Conservation (phyloP, 2,888 invertebrate species). For the Drosophila ezoana region DNA sequence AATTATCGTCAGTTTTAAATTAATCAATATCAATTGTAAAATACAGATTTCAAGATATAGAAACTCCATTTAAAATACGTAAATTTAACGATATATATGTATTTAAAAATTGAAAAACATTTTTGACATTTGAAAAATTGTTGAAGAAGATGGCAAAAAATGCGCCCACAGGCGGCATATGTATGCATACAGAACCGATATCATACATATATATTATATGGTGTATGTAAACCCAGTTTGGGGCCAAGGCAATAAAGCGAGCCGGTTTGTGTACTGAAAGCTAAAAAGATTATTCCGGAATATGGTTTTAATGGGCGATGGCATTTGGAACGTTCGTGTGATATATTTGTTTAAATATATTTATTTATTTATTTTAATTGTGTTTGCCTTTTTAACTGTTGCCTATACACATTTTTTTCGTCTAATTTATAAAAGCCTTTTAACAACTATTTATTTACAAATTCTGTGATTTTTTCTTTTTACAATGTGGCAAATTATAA, state of each 20-base stretch:
- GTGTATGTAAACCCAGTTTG: slow-evolving; percentile 45
- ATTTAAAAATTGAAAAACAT: slow-evolving; percentile 22
- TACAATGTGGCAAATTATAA: slow-evolving; percentile 64
- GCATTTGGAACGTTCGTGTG: background rate
- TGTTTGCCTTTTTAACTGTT: slow-evolving; percentile 63
- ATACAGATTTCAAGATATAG: slow-evolving; percentile 49
- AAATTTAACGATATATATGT: slow-evolving; percentile 27
- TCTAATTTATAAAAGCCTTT: slow-evolving; percentile 71
- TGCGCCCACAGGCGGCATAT: slow-evolving; percentile 13
- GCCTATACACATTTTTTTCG: slow-evolving; percentile 63
- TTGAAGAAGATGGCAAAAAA: slow-evolving; percentile 20
- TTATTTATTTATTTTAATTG: slow-evolving; percentile 24
- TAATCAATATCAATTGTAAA: slow-evolving; percentile 56
- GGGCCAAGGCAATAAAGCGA: slow-evolving; percentile 69
- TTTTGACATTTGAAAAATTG: slow-evolving; percentile 32
- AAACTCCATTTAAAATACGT: slow-evolving; percentile 45
- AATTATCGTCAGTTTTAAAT: slow-evolving; percentile 33
- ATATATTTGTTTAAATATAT: slow-evolving; percentile 11
- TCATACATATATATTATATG: slow-evolving; percentile 11
- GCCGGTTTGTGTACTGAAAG: slow-evolving; percentile 66
- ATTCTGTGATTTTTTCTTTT: slow-evolving; percentile 25
- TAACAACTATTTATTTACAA: slow-evolving; percentile 63
- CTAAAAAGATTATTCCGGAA: slow-evolving; percentile 21
- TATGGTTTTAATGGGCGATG: slow-evolving; percentile 1
- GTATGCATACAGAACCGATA: slow-evolving; percentile 5